Evolutionary conservation across 92 coral and sea anemone species (phyloP), one percentile per base, ranked within the genome.

Genomic region (Siderastrea radians): DNA sequence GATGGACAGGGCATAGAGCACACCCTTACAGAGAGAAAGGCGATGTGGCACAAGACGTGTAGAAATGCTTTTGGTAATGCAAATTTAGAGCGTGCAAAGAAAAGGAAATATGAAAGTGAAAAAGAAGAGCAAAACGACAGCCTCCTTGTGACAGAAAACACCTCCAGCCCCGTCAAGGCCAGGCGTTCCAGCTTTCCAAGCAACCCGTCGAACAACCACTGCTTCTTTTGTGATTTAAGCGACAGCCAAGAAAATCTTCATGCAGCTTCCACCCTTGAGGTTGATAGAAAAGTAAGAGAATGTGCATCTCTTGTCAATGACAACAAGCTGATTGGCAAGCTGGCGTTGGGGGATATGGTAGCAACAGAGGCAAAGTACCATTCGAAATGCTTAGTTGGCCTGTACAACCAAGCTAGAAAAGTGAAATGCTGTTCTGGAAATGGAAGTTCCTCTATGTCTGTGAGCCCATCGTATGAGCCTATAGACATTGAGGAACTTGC

Each of bases 291-390:
- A 53, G 94, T 88, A 4, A 72, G 90, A 19, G 72, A 84, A 46
- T 83, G 87, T 87, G 94, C 90, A 11, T 50, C n/a, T 69, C 64
- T 84, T 77, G 66, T 91, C 16, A 88, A 91, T 51, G 92, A 91
- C 13, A 74, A 57, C 45, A 91, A 78, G 72, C 90, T n/a, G n/a
- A 83, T 92, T 82, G 94, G 76, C 59, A 88, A 88, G 75, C 78
- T 88, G 61, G 61, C 92, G 6, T 57, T 79, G 14, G 90, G 84
- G 15, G 92, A 88, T 68, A 49, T 92, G 78, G 54, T 92, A 61
- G 92, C 87, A 6, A 92, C 53, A 0, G 90, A 92, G 57, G 92
- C 91, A 19, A 90, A 72, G 84, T 90, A 90, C 78, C 93, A 86
- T 75, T 74, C 68, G 15, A 90, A 90, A 65, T 86, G 94, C 87